Evolutionary conservation across 2,113 vertebrate species (phyloP), one percentile per base, ranked within the genome.

Genomic region (Oreochromis niloticus): DNA sequence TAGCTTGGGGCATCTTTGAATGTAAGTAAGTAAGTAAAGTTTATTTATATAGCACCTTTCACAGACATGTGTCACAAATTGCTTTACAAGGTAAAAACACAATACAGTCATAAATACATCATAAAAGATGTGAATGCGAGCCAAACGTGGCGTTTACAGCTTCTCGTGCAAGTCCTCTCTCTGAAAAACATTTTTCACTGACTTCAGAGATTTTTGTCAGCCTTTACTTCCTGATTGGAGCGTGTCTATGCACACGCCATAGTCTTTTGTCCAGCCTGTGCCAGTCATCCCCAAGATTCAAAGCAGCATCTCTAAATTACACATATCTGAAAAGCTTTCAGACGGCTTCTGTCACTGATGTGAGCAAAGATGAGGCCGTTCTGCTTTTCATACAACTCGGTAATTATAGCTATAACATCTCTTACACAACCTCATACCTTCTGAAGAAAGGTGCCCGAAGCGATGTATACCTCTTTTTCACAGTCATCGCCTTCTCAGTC

Each of bases 361-460:
- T 17, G 36, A 75, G 61, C 12, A 87, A 56, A 84, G 32, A 50
- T 27, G 81, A 78, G 52, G 50, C 59, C 1, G 48, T 57, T 85
- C 80, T 46, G 36, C 32, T 84, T 0, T 90, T 84, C 75, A 19
- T 14, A 71, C 84, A 55, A 36, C 13, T 6, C 82, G 52, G 22
- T 92, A 93, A 94, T 94, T 92, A 91, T 27, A 36, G 34, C n/a
- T 90, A 83, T 78, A 80, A 73, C 43, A 56, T 36, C 5, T 85
- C 73, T 93, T 91, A 61, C 71, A 48, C 87, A 92, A 92, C 63
- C 75, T n/a, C n/a, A 30, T 50, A 6, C 39, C 75, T 82, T 84
- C 81, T 68, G 81, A 75, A 63, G 54, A 88, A 82, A 85, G 55
- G 71, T 13, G 32, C 87, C 83, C 9, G 3, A 10, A 82, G 86